Base-by-base conservation (phyloP, 2,888 invertebrate species). In the Cremastinae sp. region DNA sequence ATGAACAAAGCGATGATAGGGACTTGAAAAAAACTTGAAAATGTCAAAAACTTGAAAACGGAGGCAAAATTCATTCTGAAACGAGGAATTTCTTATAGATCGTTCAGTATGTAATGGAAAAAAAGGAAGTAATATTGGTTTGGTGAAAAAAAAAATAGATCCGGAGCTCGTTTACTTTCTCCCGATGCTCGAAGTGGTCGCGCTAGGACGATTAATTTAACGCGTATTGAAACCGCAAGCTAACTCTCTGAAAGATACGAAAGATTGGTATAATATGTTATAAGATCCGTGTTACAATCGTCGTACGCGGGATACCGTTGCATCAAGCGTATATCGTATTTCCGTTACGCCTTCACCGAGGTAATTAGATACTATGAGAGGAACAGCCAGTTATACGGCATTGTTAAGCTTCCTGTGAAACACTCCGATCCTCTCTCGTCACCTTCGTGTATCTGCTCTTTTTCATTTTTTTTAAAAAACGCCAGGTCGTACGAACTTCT, bases 291-390 rank as follows among this genome's bases (percentile, higher is more conserved):
- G 47, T 72, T 69, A 61, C 75, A 53, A 65, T 34, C 28, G 36
- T n/a, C 41, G 43, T 74, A 79, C 72, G 14, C 61, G 28, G 49
- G 66, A 68, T 77, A 72, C 76, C 71, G 74, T 77, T 79, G 74
- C 47, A 73, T 34, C 34, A 34, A 53, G 59, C 54, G 45, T 38
- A 62, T 75, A 78, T 71, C 68, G 65, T 75, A 75, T 75, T 75
- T 72, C 74, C 72, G 74, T 70, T 58, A 73, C 65, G 65, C 71
- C 54, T 58, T 28, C 54, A 56, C 71, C 69, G 61, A 49, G 61
- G 79, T 79, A 79, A 79, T 79, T 75, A 75, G 75, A 77, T 72
- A 77, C 68, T 62, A 49, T 68, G 62, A 56, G 53, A 74, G 62
- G 65, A 74, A 75, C 71, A 69, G 58, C 56, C 70, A 68, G 59